Base-by-base conservation (phyloP, 2,797 vertebrate species). In the Chloroceryle amazona region DNA sequence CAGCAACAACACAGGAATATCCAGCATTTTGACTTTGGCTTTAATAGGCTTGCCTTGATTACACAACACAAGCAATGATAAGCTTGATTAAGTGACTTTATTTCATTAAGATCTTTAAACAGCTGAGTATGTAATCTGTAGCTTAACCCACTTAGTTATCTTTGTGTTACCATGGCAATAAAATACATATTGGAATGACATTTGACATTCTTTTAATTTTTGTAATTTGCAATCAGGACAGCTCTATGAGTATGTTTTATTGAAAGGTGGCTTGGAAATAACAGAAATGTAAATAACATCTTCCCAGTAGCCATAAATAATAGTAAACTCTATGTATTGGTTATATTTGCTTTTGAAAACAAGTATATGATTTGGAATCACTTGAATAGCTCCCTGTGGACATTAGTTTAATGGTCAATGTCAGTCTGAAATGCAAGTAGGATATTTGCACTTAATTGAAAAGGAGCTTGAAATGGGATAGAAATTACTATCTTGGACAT, bases 121-220 rank as follows among this genome's bases (percentile, higher is more conserved):
- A 96, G 80, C 73, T 91, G 91, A 96, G 97, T 96, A 93, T 17
- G 25, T 96, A 96, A 96, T 97, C 96, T 97, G 90, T 86, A 95
- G 90, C 86, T 95, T 97, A 97, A 97, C 79, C 72, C 91, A 89
- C 66, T 94, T 84, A 49, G 94, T 97, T 97, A 96, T 76, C 84
- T 98, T 75, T 96, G 58, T 93, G 97, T 97, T 97, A 86, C 97
- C 74, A 94, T 96, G 89, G 96, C 39, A 93, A 97, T 96, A 97
- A 97, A 96, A 89, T 85, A 81, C 82, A 96, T 60, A 81, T 70
- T 86, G 57, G 91, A 95, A 95, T 96, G 96, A 93, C 84, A 96
- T 95, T 97, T 97, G 91, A 86, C 84, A 96, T 97, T 94, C 73
- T 97, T 97, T 96, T 97, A 97, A 94, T 96, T 95, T 96, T 97